These are phyloP conservation scores for Cylindroiulus punctatus DNA, from an alignment of 2,888 invertebrate genomes.

Conservation along the genomic window DNA sequence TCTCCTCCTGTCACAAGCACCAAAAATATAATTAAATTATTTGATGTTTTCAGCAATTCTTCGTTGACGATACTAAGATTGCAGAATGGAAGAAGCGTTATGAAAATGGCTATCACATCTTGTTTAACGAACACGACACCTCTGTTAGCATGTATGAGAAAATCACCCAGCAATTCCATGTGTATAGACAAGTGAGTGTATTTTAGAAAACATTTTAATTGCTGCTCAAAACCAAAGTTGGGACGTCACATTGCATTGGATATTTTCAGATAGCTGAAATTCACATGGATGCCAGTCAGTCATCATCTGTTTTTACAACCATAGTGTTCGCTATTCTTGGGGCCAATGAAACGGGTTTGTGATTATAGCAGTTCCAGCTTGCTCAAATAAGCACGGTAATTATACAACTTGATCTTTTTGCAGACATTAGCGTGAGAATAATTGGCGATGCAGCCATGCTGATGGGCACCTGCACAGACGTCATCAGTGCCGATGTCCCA, in stretches of 20 bases:
- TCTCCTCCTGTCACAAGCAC: background rate
- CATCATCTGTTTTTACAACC: background rate
- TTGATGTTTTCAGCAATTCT: background rate
- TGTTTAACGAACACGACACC: background rate
- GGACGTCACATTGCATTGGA: background rate
- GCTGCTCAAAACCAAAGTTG: no score
- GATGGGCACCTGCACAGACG: background rate
- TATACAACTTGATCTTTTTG: background rate
- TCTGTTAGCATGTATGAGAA: conserved; percentile 8
- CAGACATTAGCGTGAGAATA: background rate
- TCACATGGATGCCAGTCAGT: conserved; percentile 4
- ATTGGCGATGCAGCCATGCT: background rate
- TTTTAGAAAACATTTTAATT: no score
- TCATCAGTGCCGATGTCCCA: conserved; percentile 6
- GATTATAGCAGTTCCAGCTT: background rate
- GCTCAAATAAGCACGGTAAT: background rate
- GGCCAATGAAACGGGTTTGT: conserved; percentile 4
- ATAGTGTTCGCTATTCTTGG: background rate
- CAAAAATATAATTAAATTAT: background rate
- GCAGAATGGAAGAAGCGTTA: background rate
- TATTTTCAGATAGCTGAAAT: background rate
- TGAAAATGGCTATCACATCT: background rate
- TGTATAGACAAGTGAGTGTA: background rate
- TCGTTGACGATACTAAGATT: background rate
- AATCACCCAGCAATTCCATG: background rate